Conservation (phyloP, 2,888 invertebrate genomes). For the Bursaphelenchus okinawaensis region DNA sequence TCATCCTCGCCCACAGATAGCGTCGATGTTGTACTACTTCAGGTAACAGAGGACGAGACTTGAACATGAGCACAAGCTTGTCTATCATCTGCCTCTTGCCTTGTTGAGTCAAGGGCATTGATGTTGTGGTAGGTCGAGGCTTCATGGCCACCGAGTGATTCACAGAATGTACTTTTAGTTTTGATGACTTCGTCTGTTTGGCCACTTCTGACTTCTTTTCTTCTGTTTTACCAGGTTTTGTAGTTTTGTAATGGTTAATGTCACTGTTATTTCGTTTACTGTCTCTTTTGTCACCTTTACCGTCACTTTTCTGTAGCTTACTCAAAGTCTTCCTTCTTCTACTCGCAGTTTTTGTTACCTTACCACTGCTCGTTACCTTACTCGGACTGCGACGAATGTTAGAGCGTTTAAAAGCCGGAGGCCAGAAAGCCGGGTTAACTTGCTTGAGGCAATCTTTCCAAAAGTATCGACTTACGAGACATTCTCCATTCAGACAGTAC, state of each 20-base stretch:
- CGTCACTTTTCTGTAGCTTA: too few species aligned
- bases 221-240: too few species aligned
- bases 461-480: constrained; percentile 40
- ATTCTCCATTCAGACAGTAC: constrained; percentile 56
- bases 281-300: too few species aligned
- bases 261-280: too few species aligned
- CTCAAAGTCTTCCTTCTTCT: too few species aligned
- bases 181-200: not conserved
- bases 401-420: constrained; percentile 5
- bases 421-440: constrained; percentile 12
- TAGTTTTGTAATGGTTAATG: too few species aligned
- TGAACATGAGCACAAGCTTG: not conserved
- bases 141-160: not conserved
- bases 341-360: not conserved
- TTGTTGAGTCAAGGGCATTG: not conserved
- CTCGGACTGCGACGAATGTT: not conserved
- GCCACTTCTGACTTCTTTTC: not conserved
- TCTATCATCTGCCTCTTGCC: not conserved
- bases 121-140: not conserved
- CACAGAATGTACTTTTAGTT: too few species aligned
- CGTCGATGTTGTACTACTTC: not conserved
- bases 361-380: not conserved
- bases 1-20: not conserved
- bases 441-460: constrained; percentile 9
- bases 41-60: not conserved